phyloP scores from a whole-genome alignment of 1,140 invertebrate genomes.

The Calephelis nemesis region DNA sequence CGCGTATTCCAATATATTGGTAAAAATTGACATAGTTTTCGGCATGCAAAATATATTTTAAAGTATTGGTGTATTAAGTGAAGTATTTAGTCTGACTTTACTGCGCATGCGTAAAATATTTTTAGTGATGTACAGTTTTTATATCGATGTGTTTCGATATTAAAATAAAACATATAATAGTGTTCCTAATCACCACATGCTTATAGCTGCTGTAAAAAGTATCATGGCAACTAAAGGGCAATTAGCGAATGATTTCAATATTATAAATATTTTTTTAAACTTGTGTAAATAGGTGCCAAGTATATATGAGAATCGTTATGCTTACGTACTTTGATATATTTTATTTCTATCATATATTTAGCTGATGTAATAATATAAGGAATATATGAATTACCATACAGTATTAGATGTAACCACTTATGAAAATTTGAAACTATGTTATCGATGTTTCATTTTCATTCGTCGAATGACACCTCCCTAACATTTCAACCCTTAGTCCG shows the following conservation, averaged over 20 bases:
- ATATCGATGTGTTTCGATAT: not conserved
- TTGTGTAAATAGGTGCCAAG: too few relatives aligned
- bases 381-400: not conserved
- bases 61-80: conserved; percentile 34
- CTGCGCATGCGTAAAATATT: conserved; percentile 41
- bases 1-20: too few relatives aligned
- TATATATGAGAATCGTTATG: too few relatives aligned
- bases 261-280: too few relatives aligned
- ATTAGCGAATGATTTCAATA: too few relatives aligned
- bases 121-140: conserved; percentile 33
- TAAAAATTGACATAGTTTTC: conserved; percentile 25
- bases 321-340: too few relatives aligned
- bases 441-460: not conserved
- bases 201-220: not conserved
- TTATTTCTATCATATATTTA: too few relatives aligned
- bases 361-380: too few relatives aligned
- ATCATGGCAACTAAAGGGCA: too few relatives aligned
- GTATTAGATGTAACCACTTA: not conserved
- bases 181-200: not conserved
- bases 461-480: conserved; percentile 36
- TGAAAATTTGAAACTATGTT: not conserved
- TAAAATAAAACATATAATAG: not conserved
- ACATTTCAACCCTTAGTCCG: conserved; percentile 42
- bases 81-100: conserved; percentile 33
- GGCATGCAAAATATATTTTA: conserved; percentile 38